Conservation (phyloP, 2,113 vertebrate species). For the Aramus guarauna region DNA sequence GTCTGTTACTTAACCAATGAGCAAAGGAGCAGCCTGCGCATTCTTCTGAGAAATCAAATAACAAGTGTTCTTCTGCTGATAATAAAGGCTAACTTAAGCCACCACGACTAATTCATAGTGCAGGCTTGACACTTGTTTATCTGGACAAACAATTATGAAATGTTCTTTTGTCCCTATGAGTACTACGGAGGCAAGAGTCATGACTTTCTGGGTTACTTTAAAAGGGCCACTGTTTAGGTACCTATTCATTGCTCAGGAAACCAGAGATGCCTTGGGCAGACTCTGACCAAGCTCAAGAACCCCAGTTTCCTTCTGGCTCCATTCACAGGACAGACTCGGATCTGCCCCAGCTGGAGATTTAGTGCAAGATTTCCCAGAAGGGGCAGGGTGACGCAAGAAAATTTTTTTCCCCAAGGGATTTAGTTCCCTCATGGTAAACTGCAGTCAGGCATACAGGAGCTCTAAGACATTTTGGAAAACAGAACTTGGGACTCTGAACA, state of each 20-base stretch:
- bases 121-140: conserved; percentile 57
- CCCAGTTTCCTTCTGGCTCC: background rate
- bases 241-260: background rate
- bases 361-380: background rate
- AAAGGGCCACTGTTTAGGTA: conserved; percentile 33
- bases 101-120: background rate
- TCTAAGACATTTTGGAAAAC: background rate
- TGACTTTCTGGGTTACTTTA: conserved; percentile 17
- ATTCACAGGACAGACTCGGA: background rate
- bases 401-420: background rate
- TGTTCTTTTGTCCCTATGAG: conserved; percentile 37
- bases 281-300: background rate
- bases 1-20: background rate
- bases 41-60: conserved; percentile 17
- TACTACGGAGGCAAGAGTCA: background rate
- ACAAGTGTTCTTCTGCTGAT: background rate
- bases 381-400: background rate
- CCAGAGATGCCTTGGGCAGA: background rate
- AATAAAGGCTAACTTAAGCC: conserved; percentile 37
- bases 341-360: background rate
- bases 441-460: background rate
- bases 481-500: background rate
- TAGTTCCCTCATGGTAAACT: background rate
- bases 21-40: background rate
- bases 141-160: conserved; percentile 60